These are phyloP conservation scores for Hybognathus amarus DNA, from an alignment of 2,797 vertebrate species.

Conservation along the genomic window DNA sequence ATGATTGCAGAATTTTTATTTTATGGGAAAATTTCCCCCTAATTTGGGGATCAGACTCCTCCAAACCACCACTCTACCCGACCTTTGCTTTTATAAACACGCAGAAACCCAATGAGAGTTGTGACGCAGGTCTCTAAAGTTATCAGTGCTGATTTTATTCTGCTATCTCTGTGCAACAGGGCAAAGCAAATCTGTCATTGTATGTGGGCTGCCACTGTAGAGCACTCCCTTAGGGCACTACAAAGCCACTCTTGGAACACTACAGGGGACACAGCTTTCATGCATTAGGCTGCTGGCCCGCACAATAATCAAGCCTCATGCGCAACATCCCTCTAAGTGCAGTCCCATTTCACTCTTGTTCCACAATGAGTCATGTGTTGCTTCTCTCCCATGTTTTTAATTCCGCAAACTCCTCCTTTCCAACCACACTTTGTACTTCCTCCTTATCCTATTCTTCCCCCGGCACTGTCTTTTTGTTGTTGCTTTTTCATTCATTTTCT, in stretches of 20 bases:
- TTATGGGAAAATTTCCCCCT: background rate
- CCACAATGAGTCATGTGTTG: slow-evolving; percentile 15
- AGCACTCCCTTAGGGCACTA: slow-evolving; percentile 45
- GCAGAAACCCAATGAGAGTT: background rate
- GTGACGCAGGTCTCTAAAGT: slow-evolving; percentile 25
- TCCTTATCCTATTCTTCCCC: slow-evolving; percentile 26
- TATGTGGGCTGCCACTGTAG: slow-evolving; percentile 33
- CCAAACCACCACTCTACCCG: too few species aligned
- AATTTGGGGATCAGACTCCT: background rate
- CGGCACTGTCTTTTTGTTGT: slow-evolving; percentile 31
- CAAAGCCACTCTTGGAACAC: slow-evolving; percentile 42
- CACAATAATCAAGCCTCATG: slow-evolving; percentile 30
- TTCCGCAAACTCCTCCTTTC: slow-evolving; percentile 30
- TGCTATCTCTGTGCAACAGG: slow-evolving; percentile 34
- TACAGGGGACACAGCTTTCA: slow-evolving; percentile 36
- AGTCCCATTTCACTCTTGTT: slow-evolving; percentile 10
- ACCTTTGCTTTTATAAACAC: background rate
- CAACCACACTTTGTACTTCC: slow-evolving; percentile 25
- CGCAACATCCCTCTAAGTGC: slow-evolving; percentile 30
- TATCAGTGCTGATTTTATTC: slow-evolving; percentile 27
- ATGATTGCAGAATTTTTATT: background rate
- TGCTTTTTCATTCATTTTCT: slow-evolving; percentile 23
- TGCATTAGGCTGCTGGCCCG: slow-evolving; percentile 40
- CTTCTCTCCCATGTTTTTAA: slow-evolving; percentile 26
- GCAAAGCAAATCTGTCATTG: slow-evolving; percentile 32